Base-by-base conservation (phyloP, 2,797 vertebrate species). In the Podarcis lilfordi region DNA sequence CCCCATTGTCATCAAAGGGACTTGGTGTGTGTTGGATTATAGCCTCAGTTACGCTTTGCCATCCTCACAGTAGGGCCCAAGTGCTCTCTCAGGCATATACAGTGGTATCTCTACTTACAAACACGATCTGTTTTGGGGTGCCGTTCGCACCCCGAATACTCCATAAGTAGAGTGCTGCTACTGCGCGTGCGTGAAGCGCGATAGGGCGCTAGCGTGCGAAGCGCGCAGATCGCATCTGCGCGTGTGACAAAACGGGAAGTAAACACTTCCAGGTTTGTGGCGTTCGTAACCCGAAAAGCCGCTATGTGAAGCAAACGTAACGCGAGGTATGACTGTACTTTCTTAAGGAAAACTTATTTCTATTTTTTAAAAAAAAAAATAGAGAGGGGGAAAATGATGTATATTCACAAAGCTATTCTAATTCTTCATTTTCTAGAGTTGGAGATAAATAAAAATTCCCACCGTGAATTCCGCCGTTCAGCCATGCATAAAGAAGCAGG, bases 401-500 rank as follows among this genome's bases (percentile, higher is more conserved):
- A 50, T 78, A 23, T 40, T 90, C 37, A 81, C 61, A 83, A 90
- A 0, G 2, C 84, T 61, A 80, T 82, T 2, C 10, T n/a, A 72
- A n/a, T 92, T 93, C 5, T 11, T 81, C 0, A 0, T 19, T 86
- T 91, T 76, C 91, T 87, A 4, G 80, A 5, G 90, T 91, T 93
- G 82, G 81, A 84, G 2, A 5, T 9, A 0, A 27, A 25, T 68
- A 27, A 0, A 8, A 0, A 10, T 85, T 90, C 59, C 87, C 66
- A 29, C 61, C 88, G 64, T 88, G 69, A 88, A 89, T 89, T 92
- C 76, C 76, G 64, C 71, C 32, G 69, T 85, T 95, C 88, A 91
- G 3, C 78, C 86, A 88, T 32, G 43, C 88, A 77, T 91, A 92
- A 89, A 91, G 86, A 75, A 92, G 90, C 85, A 88, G 45, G 91